These are phyloP conservation scores for Glyptemys insculpta DNA, from an alignment of 2,797 vertebrate genomes.

Conservation along the genomic window DNA sequence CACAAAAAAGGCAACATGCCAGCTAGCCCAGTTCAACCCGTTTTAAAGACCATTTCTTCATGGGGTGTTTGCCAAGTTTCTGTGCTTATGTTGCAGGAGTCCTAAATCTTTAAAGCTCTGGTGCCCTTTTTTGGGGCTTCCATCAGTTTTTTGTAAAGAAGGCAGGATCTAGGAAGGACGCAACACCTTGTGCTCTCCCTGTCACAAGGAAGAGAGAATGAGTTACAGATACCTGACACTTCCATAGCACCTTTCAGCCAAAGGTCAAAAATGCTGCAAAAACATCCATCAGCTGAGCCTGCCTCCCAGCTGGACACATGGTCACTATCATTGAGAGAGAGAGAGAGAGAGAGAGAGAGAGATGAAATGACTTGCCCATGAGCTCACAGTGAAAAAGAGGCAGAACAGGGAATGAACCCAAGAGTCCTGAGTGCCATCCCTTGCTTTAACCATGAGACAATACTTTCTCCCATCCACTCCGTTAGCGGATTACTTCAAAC, in stretches of 20 bases:
- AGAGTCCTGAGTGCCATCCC: too few species aligned
- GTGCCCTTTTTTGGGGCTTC: neutral
- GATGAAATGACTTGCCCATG: neutral
- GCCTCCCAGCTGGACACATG: neutral
- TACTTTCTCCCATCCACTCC: neutral
- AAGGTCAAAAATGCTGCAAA: conserved; percentile 42
- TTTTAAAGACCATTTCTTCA: neutral
- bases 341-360: too few species aligned
- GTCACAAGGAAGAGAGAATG: neutral
- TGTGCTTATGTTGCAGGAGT: neutral
- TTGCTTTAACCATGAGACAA: neutral
- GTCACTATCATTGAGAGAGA: too few species aligned
- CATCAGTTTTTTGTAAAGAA: conserved; percentile 14
- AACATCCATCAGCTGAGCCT: neutral
- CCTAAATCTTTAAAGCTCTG: neutral
- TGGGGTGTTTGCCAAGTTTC: neutral
- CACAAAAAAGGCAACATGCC: neutral
- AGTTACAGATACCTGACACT: conserved; percentile 17
- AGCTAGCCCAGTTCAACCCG: neutral
- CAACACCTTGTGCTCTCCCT: conserved; percentile 22
- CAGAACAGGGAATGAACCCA: neutral
- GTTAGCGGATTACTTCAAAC: neutral
- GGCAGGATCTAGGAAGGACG: conserved; percentile 8
- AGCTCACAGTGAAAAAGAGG: neutral
- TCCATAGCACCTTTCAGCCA: neutral